phyloP scores from a whole-genome alignment of 2,888 invertebrate genomes.

The Drosophila putrida region DNA sequence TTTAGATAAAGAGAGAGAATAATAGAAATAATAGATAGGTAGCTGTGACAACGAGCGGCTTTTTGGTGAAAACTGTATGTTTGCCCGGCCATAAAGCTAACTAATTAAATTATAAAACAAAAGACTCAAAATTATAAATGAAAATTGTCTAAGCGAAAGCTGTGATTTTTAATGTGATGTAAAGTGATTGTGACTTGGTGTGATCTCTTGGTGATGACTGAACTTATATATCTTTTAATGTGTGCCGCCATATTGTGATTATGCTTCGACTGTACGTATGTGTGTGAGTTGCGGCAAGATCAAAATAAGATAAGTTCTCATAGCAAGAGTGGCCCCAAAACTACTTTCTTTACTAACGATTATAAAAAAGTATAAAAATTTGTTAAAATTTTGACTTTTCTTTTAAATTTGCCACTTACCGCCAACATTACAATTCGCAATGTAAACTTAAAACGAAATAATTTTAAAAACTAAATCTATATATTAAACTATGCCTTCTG shows the following conservation, averaged over 20 bases:
- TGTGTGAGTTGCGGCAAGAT: conserved; percentile 22
- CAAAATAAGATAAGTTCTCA: conserved; percentile 69
- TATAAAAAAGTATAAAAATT: conserved; percentile 13
- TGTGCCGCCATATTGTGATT: conserved; percentile 32
- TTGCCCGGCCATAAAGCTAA: conserved; percentile 64
- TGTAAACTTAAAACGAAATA: conserved; percentile 67
- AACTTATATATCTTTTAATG: conserved; percentile 27
- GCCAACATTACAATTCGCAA: conserved; percentile 78
- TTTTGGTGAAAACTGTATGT: conserved; percentile 31
- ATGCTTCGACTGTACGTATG: conserved; percentile 32
- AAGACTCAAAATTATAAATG: conserved; percentile 38
- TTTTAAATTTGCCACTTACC: conserved; percentile 68
- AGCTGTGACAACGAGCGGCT: conserved; percentile 49
- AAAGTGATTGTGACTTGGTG: conserved; percentile 29
- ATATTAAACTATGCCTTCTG: conserved; percentile 21
- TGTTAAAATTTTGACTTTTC: conserved; percentile 27
- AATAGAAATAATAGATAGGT: conserved; percentile 37
- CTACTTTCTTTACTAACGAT: conserved; percentile 14
- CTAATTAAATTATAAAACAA: conserved; percentile 39
- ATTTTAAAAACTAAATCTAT: conserved; percentile 25
- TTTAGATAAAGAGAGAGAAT: conserved; percentile 14
- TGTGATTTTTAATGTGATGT: conserved; percentile 53
- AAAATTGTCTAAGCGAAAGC: conserved; percentile 66
- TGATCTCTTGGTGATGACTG: conserved; percentile 41
- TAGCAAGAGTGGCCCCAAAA: conserved; percentile 68